Base-by-base conservation (phyloP, 2,888 invertebrate genomes). In the Cosmopolites sordidus region DNA sequence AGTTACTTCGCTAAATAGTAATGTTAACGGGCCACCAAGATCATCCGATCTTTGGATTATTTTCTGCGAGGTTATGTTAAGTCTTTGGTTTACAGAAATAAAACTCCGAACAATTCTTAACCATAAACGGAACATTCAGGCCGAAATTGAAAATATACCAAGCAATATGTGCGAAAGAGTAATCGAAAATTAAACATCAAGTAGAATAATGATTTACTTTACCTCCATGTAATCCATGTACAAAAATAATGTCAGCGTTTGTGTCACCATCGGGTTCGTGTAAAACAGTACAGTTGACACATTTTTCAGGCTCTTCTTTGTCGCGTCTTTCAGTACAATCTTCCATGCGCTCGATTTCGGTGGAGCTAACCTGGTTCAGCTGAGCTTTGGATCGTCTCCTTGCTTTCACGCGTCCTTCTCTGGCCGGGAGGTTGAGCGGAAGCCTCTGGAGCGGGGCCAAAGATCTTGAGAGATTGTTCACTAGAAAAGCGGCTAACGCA, bases 191-290 rank as follows among this genome's bases (percentile, higher is more conserved):
- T n/a, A n/a, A n/a, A n/a, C n/a, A n/a, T n/a, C n/a, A n/a, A n/a
- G n/a, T n/a, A n/a, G n/a, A n/a, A n/a, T n/a, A n/a, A n/a, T n/a
- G n/a, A n/a, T n/a, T n/a, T n/a, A n/a, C n/a, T n/a, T 48, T 52
- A 58, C 90, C 90, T 0, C 87, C 89, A 65, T 86, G 83, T 0
- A 89, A 73, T 2, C 90, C 92, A 66, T 93, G 92, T 0, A 92
- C 82, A 66, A 93, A 89, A 15, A 93, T 81, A 16, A 92, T 81
- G 67, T 93, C 92, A 1, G 80, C 80, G 3, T 56, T 56, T 14
- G 68, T 63, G 16, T 64, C 49, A 11, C 43, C 61, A 40, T 62
- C 56, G 1, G 75, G 75, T 56, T 70, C 65, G 44, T 63, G 64
- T 11, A 76, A 60, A 2, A 76, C 70, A 12, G 63, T 58, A 54